A percentile compares a stretch with the other conserved stretches of the same genome.
Evolutionary conservation across 2,888 invertebrate genomes (phyloP).

Genomic region (Scrobipalpa atriplicella): DNA sequence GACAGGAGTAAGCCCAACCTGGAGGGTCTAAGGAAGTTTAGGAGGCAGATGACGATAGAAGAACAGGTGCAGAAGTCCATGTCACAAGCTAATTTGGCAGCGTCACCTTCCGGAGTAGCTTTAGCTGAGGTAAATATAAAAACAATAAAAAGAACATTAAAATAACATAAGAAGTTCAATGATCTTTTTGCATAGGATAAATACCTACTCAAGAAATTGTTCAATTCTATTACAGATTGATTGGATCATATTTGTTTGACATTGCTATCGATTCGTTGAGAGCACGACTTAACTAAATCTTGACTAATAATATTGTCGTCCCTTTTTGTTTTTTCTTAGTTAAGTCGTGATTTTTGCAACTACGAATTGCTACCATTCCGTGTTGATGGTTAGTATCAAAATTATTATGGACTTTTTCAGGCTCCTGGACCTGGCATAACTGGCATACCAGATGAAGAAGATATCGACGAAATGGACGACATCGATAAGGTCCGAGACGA

Average conservation of each 20-base stretch:
- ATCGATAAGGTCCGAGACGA: conserved; percentile 96
- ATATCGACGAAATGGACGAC: conserved; percentile 94
- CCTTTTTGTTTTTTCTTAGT: too few species aligned
- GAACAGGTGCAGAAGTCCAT: conserved; percentile 93
- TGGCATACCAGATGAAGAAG: conserved; percentile 80
- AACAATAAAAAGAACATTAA: too few species aligned
- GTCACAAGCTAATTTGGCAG: conserved; percentile 85
- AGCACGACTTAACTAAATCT: too few species aligned
- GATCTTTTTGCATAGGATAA: too few species aligned
- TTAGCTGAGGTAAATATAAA: conserved; percentile 32
- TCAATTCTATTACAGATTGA: background rate
- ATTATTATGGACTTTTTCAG: conserved; percentile 36
- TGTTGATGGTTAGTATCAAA: background rate
- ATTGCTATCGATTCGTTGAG: too few species aligned
- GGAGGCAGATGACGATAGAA: conserved; percentile 94
- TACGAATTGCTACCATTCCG: too few species aligned
- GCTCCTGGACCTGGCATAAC: conserved; percentile 49
- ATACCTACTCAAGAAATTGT: background rate
- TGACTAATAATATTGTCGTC: too few species aligned
- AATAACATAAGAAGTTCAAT: background rate
- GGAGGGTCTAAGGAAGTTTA: conserved; percentile 92
- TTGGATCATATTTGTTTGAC: too few species aligned
- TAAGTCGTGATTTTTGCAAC: too few species aligned
- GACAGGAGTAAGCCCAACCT: conserved; percentile 94
- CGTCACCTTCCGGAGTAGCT: conserved; percentile 74